Evolutionary conservation across 1,140 invertebrate genomes (phyloP).

Genomic region (Galleria mellonella): DNA sequence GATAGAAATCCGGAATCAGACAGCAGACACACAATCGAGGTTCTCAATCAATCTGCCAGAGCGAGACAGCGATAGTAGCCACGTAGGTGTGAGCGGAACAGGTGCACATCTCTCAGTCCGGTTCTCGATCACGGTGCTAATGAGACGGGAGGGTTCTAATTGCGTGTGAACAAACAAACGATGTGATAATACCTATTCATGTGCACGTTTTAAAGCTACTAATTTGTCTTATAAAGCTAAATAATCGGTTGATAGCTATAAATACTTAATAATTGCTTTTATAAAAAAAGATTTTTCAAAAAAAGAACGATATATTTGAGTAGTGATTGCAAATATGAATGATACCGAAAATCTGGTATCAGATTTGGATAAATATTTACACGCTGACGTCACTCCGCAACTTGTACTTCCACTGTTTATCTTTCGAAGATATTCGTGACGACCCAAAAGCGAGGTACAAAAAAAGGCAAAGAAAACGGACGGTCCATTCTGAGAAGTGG

Average conservation of each 20-base stretch:
- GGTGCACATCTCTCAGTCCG: constrained; percentile 24
- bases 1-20: constrained; percentile 35
- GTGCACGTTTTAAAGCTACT: constrained; percentile 15
- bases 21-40: constrained; percentile 36
- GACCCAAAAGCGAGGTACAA: constrained; percentile 39
- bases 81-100: constrained; percentile 28
- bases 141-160: constrained; percentile 61
- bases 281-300: no score
- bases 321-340: constrained; percentile 1
- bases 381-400: constrained; percentile 41
- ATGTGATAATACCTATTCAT: constrained; percentile 55
- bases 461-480: constrained; percentile 37
- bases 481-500: constrained; percentile 52
- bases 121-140: constrained; percentile 38
- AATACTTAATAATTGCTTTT: no score
- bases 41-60: constrained; percentile 46
- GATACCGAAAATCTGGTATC: constrained; percentile 1
- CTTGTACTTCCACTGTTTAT: constrained; percentile 52
- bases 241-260: constrained; percentile 4
- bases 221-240: constrained; percentile 13
- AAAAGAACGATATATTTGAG: no score
- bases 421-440: constrained; percentile 56
- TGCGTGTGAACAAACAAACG: constrained; percentile 62
- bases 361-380: neutral
- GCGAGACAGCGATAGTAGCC: constrained; percentile 19